These are phyloP conservation scores for Pomacea canaliculata DNA, from an alignment of 2,888 invertebrate genomes.

Conservation along the genomic window DNA sequence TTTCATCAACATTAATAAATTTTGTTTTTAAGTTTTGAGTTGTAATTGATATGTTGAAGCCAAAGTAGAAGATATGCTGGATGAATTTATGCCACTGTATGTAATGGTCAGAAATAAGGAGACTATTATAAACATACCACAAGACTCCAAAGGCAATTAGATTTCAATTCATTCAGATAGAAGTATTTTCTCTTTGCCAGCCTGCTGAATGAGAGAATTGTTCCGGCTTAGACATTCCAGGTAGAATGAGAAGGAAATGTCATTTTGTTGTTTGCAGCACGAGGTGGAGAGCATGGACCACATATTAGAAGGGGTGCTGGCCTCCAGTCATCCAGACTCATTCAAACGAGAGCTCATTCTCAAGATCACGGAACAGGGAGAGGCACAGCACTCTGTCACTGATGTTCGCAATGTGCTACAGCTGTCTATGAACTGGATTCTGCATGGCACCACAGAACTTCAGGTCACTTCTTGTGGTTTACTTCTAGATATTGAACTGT, in stretches of 20 bases:
- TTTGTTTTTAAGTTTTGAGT: too few species aligned
- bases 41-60: too few species aligned
- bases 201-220: too few species aligned
- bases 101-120: too few species aligned
- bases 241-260: not conserved
- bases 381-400: slow-evolving; percentile 37
- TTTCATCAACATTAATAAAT: too few species aligned
- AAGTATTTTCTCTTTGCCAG: too few species aligned
- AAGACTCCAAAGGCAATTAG: too few species aligned
- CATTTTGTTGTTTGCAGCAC: slow-evolving; percentile 28
- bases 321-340: slow-evolving; percentile 47
- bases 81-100: too few species aligned
- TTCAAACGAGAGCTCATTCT: slow-evolving; percentile 48
- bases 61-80: too few species aligned
- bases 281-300: slow-evolving; percentile 52
- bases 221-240: not conserved
- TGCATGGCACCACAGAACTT: slow-evolving; percentile 50
- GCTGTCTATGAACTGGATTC: slow-evolving; percentile 47
- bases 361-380: slow-evolving; percentile 46
- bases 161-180: too few species aligned
- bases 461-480: slow-evolving; percentile 19
- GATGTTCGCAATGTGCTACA: slow-evolving; percentile 45
- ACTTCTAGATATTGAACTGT: too few species aligned
- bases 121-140: too few species aligned
- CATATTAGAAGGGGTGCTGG: slow-evolving; percentile 54